Evolutionary conservation across 2,888 invertebrate species (phyloP), one percentile per base, ranked within the genome.

Genomic region (Chamaedrilus cognettii): DNA sequence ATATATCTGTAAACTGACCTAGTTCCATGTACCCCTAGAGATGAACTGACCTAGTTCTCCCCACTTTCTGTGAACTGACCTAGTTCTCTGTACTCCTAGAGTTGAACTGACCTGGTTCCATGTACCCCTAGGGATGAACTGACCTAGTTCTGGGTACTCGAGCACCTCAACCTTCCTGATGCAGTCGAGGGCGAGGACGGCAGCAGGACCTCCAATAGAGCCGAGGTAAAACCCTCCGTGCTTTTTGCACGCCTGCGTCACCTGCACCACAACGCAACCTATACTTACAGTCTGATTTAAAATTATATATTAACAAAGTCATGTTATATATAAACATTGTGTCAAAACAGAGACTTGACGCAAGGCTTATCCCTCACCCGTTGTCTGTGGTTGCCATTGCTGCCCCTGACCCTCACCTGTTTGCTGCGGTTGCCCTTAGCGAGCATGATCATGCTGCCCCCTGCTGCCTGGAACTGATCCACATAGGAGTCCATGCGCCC

Each of bases 401-500:
- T 42, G n/a, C n/a, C n/a, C 11, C 19, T 42, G 7, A 42, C 42
- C 7, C 60, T 2, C n/a, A 68, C 70, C 60, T 57, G 62, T 30
- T 68, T 68, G 59, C 70, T 69, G 3, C 84, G 72, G 74, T 84
- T 84, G 32, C 84, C 83, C 65, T 84, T 84, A 11, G 84, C 84
- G 66, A 84, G 74, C 83, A 84, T 84, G 19, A 84, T 73, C 80
- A 80, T 80, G 68, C 82, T 82, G 23, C 83, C 83, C 2, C 83
- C 83, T 11, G 76, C 79, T 23, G 78, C 79, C 75, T 84, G 83
- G 68, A 84, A 82, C 66, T 76, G 74, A 33, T 80, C 82, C 5
- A 84, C 83, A 72, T 84, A 84, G 28, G 83, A 81, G 68, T 84
- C 84, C 83, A 84, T 84, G 58, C 84, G 76, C 5, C 83, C 83